phyloP scores from a whole-genome alignment of 2,113 vertebrate genomes.

The Fulmarus glacialis region DNA sequence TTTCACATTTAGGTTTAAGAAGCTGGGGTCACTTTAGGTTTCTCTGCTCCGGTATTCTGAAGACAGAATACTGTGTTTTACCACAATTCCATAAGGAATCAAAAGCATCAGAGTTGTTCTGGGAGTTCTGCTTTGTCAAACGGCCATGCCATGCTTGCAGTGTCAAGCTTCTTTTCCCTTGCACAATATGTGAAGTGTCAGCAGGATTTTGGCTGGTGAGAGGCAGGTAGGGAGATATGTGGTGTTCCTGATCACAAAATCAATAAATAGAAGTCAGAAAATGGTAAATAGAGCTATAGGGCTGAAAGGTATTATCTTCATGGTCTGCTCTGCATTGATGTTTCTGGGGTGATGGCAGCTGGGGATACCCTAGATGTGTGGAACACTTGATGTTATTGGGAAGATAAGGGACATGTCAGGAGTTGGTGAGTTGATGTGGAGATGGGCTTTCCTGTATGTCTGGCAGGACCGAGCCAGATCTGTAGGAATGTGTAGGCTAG shows the following conservation, averaged over 20 bases:
- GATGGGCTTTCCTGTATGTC: not conserved
- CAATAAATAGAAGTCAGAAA: not conserved
- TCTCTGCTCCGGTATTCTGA: not conserved
- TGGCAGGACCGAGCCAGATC: not conserved
- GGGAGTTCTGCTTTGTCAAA: not conserved
- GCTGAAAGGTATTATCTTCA: not conserved
- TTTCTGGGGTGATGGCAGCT: not conserved
- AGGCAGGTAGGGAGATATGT: not conserved
- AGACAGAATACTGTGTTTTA: not conserved
- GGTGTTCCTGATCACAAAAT: not conserved
- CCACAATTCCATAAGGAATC: not conserved
- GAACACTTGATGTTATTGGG: not conserved
- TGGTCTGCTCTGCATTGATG: not conserved
- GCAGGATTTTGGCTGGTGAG: not conserved
- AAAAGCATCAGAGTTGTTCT: not conserved
- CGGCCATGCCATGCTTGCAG: not conserved
- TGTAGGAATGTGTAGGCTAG: not conserved
- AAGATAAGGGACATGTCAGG: not conserved
- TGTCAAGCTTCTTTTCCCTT: not conserved
- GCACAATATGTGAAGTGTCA: not conserved
- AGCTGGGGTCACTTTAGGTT: not conserved
- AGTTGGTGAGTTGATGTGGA: not conserved
- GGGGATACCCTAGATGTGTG: not conserved
- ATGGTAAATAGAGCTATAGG: not conserved
- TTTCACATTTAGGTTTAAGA: not conserved